phyloP scores from a whole-genome alignment of 2,113 vertebrate species.

The Vombatus ursinus region DNA sequence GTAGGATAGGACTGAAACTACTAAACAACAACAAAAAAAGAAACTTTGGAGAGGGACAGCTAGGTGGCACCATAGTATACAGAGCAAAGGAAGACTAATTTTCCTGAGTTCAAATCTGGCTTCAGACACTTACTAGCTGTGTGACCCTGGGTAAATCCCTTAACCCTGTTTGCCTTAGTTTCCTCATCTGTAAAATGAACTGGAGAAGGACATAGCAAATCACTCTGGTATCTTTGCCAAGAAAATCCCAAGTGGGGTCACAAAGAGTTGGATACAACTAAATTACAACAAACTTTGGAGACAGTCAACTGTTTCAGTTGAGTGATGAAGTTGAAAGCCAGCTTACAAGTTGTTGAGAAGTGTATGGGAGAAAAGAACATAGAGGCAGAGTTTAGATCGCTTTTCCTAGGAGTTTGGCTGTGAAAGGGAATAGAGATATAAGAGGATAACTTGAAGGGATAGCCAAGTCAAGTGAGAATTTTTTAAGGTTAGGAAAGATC shows the following conservation, averaged over 20 bases:
- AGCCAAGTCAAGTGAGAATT: background rate
- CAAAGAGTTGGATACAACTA: background rate
- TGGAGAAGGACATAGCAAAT: background rate
- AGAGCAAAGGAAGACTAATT: background rate
- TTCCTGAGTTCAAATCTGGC: background rate
- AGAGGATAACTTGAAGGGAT: background rate
- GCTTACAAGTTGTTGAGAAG: background rate
- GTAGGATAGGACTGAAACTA: too few relatives aligned
- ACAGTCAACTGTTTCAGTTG: background rate
- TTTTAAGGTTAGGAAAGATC: background rate
- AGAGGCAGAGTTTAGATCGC: background rate
- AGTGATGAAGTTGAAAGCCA: background rate
- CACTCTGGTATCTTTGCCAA: background rate
- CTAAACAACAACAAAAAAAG: too few relatives aligned
- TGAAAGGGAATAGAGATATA: background rate
- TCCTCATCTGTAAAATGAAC: background rate
- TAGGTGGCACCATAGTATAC: background rate
- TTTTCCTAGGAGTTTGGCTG: background rate
- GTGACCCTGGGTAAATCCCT: background rate
- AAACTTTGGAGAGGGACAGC: background rate
- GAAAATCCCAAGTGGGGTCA: background rate
- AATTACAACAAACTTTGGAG: background rate
- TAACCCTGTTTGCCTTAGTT: background rate
- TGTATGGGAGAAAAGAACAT: background rate
- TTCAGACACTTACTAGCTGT: background rate